These are phyloP conservation scores for Catocala nupta DNA, from an alignment of 2,888 invertebrate genomes.

Conservation along the genomic window DNA sequence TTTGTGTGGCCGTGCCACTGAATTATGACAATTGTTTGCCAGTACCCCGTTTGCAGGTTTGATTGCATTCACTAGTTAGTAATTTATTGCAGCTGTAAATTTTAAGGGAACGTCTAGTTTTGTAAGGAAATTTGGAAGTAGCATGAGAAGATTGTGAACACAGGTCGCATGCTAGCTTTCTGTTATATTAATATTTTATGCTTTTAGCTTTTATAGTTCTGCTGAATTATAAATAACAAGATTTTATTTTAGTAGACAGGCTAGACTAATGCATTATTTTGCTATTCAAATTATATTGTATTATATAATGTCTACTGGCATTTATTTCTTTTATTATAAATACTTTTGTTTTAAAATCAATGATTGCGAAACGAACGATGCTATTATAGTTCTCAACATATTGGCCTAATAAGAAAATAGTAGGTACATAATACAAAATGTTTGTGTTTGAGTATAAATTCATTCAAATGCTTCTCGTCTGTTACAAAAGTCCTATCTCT, in stretches of 20 bases:
- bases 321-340: too few relatives aligned
- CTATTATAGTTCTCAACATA: too few relatives aligned
- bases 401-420: not conserved
- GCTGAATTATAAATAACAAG: slow-evolving; percentile 3
- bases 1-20: slow-evolving; percentile 35
- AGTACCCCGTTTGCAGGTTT: slow-evolving; percentile 17
- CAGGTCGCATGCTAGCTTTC: slow-evolving; percentile 9
- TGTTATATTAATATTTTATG: slow-evolving; percentile 2
- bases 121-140: slow-evolving; percentile 3
- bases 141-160: not conserved
- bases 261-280: not conserved
- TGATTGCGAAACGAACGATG: too few relatives aligned
- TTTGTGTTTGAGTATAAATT: not conserved
- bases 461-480: slow-evolving; percentile 12
- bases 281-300: too few relatives aligned
- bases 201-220: slow-evolving; percentile 1
- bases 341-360: too few relatives aligned
- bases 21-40: slow-evolving; percentile 52
- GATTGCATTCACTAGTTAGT: slow-evolving; percentile 24
- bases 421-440: too few relatives aligned
- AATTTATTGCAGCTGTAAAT: slow-evolving; percentile 48
- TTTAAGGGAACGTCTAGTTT: slow-evolving; percentile 14
- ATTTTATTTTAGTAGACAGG: not conserved
- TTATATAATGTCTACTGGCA: too few relatives aligned
- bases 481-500: slow-evolving; percentile 41